Base-by-base conservation (phyloP, 2,113 vertebrate species). In the Argyrosomus japonicus region DNA sequence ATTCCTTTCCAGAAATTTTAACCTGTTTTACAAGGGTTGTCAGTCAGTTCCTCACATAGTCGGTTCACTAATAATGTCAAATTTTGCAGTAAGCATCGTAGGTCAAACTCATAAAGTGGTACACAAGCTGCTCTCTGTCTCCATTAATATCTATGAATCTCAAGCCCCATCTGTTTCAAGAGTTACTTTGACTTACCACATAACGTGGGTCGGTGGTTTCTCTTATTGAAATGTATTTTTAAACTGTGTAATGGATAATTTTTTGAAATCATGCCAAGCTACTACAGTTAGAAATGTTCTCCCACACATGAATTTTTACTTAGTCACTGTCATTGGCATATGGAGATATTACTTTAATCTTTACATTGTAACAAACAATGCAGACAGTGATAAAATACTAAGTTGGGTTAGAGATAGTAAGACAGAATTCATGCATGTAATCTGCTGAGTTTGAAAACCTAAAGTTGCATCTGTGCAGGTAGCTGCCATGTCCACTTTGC, bases 371-470 rank as follows among this genome's bases (percentile, higher is more conserved):
- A 54, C 11, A 51, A 40, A 19, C 47, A 19, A 3, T 43, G 56
- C 14, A 25, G 14, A 25, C n/a, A 19, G 6, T 72, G 43, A 73
- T 57, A 25, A 3, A 61, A 15, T 32, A 40, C 36, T 40, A 40
- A 40, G 36, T 1, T 40, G 36, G 36, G 36, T 40, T 40, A 40
- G 7, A 40, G 36, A 40, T 40, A 40, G 36, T 40, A 40, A 40
- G 36, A 40, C 36, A 40, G 36, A 40, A 40, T 40, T 40, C 36
- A 40, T 27, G 11, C 17, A 18, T 40, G 19, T 40, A 64, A 9
- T 45, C 17, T 53, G 61, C 50, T 65, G 11, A 65, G 6, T 56
- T 57, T 53, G n/a, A 63, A 64, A 75, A 54, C 21, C 47, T 32
- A 23, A 70, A 54, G 19, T 70, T 70, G 19, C 19, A 25, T 64